Percentiles rank a stretch among this genome's conserved stretches.
Evolutionary conservation across 2,797 vertebrate genomes (phyloP).

Genomic region (Poeciliopsis paucimaculata): DNA sequence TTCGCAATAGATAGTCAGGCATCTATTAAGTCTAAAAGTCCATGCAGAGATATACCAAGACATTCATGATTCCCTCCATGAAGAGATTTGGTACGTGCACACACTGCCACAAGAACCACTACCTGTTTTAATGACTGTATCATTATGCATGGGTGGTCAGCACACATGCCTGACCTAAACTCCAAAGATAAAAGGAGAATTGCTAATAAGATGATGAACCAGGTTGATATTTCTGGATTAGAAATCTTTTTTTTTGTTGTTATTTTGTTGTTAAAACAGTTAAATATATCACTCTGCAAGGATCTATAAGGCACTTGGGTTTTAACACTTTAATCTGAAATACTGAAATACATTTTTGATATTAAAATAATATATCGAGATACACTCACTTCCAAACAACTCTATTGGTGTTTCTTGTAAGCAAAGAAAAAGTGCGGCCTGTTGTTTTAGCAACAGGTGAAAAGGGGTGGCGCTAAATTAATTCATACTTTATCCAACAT

Average conservation of each 20-base stretch:
- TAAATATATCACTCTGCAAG: neutral
- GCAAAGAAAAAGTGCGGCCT: neutral
- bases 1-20: neutral
- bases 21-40: neutral
- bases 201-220: neutral
- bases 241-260: neutral
- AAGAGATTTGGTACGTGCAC: neutral
- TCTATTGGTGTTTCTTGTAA: neutral
- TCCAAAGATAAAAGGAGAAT: neutral
- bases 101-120: neutral
- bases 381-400: neutral
- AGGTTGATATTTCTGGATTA: neutral
- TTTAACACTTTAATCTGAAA: neutral
- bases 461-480: neutral
- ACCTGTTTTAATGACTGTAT: neutral
- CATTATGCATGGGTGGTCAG: neutral
- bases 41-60: neutral
- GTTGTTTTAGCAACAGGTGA: neutral
- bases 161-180: neutral
- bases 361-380: too few species aligned
- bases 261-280: neutral
- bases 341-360: neutral
- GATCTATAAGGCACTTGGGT: neutral
- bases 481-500: too few species aligned
- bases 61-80: neutral